These are phyloP conservation scores for Allolobophora icterica DNA, from an alignment of 2,888 invertebrate species.

Conservation along the genomic window DNA sequence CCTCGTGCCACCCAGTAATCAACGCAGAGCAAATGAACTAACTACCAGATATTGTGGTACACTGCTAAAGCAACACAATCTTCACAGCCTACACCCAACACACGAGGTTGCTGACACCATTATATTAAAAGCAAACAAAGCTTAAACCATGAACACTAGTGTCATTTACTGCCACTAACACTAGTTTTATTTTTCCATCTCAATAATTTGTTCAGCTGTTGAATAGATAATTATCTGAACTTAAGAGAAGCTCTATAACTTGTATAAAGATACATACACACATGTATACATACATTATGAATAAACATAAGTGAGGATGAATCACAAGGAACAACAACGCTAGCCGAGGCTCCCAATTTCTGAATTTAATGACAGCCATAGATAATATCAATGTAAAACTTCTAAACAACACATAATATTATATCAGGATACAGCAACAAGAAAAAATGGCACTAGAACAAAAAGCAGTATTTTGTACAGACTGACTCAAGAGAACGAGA, in stretches of 20 bases:
- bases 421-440: not conserved
- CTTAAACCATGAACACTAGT: not conserved
- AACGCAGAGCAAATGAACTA: not conserved
- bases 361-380: not conserved
- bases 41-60: not conserved
- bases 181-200: not conserved
- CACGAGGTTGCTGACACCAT: not conserved
- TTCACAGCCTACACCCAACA: not conserved
- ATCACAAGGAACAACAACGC: not conserved
- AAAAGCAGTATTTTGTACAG: not conserved
- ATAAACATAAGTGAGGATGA: no score
- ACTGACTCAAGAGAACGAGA: not conserved
- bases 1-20: not conserved
- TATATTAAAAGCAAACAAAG: conserved; percentile 17
- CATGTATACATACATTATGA: not conserved
- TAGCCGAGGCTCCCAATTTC: not conserved
- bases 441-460: not conserved
- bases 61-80: not conserved
- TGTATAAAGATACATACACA: not conserved
- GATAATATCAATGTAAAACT: not conserved
- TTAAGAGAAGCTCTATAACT: not conserved
- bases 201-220: not conserved
- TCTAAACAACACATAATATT: not conserved
- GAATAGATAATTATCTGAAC: not conserved
- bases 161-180: not conserved